A percentile compares a stretch with the other conserved stretches of the same genome.
phyloP scores from a whole-genome alignment of 2,888 invertebrate genomes.

The Tryphoninae sp. region DNA sequence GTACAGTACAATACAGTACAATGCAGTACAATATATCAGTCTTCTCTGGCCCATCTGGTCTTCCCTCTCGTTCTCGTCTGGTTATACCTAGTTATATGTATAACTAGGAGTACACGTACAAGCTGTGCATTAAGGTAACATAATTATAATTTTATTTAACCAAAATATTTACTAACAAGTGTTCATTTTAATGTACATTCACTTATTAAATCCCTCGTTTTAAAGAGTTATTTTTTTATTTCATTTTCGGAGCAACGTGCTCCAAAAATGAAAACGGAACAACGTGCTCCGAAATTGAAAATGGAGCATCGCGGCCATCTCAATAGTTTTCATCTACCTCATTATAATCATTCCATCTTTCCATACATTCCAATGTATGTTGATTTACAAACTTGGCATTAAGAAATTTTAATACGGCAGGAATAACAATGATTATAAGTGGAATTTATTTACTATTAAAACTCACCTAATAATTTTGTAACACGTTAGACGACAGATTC shows the following conservation, averaged over 20 bases:
- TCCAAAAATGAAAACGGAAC: constrained; percentile 3
- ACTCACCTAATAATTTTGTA: constrained; percentile 5
- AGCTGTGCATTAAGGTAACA: constrained; percentile 5
- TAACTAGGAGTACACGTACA: not conserved
- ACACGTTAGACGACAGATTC: not conserved
- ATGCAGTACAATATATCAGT: too few species aligned
- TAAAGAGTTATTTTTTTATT: not conserved
- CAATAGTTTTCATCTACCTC: not conserved
- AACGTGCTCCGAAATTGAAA: constrained; percentile 3
- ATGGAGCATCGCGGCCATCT: constrained; percentile 5
- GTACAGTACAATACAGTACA: too few species aligned
- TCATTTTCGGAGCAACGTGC: not conserved
- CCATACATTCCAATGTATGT: not conserved
- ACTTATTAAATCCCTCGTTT: not conserved
- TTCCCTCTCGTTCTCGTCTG: not conserved
- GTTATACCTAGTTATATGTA: constrained; percentile 5
- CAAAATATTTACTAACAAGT: constrained; percentile 5
- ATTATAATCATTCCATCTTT: not conserved
- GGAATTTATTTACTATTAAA: not conserved
- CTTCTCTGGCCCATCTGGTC: not conserved
- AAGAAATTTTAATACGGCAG: not conserved
- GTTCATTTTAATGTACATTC: not conserved
- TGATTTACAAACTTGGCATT: not conserved
- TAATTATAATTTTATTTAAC: constrained; percentile 2
- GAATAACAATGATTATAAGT: not conserved